Conservation (phyloP, 2,888 invertebrate genomes). For the Labia minor region DNA sequence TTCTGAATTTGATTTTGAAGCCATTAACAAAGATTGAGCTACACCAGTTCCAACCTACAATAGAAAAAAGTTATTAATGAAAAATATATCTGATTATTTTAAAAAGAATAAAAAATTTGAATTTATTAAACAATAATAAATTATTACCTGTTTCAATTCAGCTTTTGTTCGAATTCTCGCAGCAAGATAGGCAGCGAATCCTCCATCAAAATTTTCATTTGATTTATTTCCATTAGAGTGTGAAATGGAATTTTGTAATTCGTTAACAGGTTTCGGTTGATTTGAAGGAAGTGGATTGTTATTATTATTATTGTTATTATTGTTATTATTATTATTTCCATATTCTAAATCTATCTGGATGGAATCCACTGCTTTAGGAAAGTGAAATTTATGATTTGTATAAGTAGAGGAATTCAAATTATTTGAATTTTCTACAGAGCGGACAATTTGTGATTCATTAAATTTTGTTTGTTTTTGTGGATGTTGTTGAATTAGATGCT, state of each 20-base stretch:
- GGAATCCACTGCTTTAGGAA: constrained; percentile 21
- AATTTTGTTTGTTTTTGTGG: constrained; percentile 5
- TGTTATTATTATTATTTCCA: no score
- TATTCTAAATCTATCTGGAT: constrained; percentile 15
- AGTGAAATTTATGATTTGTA: constrained; percentile 20
- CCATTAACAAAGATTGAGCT: background rate
- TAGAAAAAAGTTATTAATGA: background rate
- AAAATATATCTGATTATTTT: no score
- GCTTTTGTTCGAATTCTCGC: constrained; percentile 77
- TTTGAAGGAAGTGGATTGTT: constrained; percentile 21
- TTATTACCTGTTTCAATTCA: constrained; percentile 52
- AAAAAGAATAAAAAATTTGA: no score
- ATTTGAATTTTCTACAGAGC: background rate
- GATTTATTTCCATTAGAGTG: background rate
- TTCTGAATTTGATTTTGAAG: background rate
- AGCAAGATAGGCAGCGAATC: constrained; percentile 49
- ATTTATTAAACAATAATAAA: no score
- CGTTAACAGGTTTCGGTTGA: constrained; percentile 28
- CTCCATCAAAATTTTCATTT: constrained; percentile 36
- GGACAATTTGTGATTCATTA: background rate
- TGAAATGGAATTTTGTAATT: background rate
- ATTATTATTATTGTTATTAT: no score
- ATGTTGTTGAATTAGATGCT: constrained; percentile 2
- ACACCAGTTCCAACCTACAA: background rate
- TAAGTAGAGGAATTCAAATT: constrained; percentile 7